Base-by-base conservation (phyloP, 2,113 vertebrate species). In the Takifugu flavidus region DNA sequence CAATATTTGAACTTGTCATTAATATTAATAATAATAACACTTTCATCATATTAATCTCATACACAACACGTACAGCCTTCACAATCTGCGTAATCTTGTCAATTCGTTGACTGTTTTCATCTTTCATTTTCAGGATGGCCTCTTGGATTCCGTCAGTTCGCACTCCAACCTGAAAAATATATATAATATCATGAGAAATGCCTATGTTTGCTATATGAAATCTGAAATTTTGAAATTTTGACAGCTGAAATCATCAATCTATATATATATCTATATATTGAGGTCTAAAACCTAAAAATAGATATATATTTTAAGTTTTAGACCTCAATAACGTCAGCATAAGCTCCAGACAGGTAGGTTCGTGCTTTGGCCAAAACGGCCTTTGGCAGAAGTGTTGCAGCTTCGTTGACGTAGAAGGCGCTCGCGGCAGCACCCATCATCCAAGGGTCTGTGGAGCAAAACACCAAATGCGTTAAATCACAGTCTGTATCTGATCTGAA, bases 301-400 rank as follows among this genome's bases (percentile, higher is more conserved):
- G 20, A 20, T 20, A 47, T 47, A 47, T 47, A 3, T 15, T 47
- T 14, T 15, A 47, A 49, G 34, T 13, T 1, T 59, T 60, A 45
- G 76, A 95, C 94, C 92, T 96, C 93, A 70, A 92, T 13, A 64
- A 94, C 78, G 79, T 94, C 92, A 74, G 89, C 84, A 53, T 85
- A 83, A 3, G 77, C 88, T 54, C 93, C 93, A 45, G 91, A 82
- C 25, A 90, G 55, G 80, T 92, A 91, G 3, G 86, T 89, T 20
- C 70, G 80, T 55, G 92, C 53, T 86, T 93, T 95, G 66, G 90
- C 84, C 65, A 94, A 74, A 13, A 94, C 5, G 55, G 85, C 74
- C 82, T 70, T 91, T 26, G 94, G 94, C 58, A 95, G 49, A 73
- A 93, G 59, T 0, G 90, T 92, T 80, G 83, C 86, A n/a, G 88